Evolutionary conservation across 1,140 invertebrate species (phyloP), one percentile per base, ranked within the genome.

Genomic region (Heliconius himera): DNA sequence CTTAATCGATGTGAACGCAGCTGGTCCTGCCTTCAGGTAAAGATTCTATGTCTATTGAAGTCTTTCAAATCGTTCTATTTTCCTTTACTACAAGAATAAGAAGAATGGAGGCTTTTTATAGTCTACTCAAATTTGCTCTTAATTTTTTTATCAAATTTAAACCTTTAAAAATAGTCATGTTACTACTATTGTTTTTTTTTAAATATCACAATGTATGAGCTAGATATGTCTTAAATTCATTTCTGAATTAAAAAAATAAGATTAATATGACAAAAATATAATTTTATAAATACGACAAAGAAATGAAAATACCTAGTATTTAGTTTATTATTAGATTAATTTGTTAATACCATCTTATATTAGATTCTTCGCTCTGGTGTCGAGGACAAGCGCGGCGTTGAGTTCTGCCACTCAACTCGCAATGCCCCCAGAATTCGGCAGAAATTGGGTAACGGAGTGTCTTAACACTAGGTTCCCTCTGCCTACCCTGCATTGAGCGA

Each of bases 1-100:
- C 60, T 71, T 71, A 82, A 90, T 90, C 87, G 89, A 88, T 90
- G 88, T 89, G 85, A 91, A 73, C 84, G 85, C 90, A 91, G 90
- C 90, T 91, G 60, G 60, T 26, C n/a, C 20, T 66, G 89, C 83
- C 84, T 74, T 78, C 90, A 92, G 89, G 89, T 92, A 74, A 81
- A 85, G 82, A 84, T 83, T 79, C 84, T 87, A 84, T 84, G 79
- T 80, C 84, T 86, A 85, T 84, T 85, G 76, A 83, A 79, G 72
- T 75, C 77, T 81, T 81, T 81, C 77, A 76, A 77, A 73, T 76
- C 70, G 38, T 74, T 79, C 74, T 80, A 78, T 81, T 81, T 81
- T 76, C 74, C 71, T 74, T 77, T 77, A 70, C 36, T 77, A 73
- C 70, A 20, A 72, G 49, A 49, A 70, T 46, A 78, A 81, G 73